Conservation (phyloP, 1,140 invertebrate species). For the Marisa cornuarietis region DNA sequence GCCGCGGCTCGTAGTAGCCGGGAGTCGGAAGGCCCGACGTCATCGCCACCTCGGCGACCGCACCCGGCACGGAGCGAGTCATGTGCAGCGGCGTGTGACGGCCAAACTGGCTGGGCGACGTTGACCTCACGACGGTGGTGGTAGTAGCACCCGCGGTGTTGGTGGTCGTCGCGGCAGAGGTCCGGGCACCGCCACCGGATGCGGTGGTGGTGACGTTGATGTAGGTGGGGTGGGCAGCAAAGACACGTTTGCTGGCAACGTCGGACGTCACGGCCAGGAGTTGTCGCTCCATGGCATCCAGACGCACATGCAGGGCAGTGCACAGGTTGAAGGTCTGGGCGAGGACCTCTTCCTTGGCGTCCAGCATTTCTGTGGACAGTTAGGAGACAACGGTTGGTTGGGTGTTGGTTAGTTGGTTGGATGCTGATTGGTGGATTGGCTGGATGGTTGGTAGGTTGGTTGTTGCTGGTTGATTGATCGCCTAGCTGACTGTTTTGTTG, state of each 20-base stretch:
- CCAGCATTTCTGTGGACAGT: constrained; percentile 10
- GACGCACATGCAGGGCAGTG: constrained; percentile 6
- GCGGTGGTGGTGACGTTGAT: not conserved
- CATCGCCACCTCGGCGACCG: not conserved
- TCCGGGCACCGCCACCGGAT: not conserved
- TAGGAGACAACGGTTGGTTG: no score
- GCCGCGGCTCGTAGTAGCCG: constrained; percentile 18
- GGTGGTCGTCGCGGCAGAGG: not conserved
- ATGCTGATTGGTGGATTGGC: not conserved
- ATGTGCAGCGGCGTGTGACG: not conserved
- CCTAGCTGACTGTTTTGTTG: no score
- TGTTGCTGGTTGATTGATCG: no score
- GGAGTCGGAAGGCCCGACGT: not conserved
- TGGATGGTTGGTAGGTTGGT: no score
- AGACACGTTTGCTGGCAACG: not conserved
- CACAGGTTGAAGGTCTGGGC: constrained; percentile 21
- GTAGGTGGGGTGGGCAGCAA: not conserved
- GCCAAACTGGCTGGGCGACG: not conserved
- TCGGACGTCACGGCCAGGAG: not conserved
- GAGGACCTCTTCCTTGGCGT: constrained; percentile 22
- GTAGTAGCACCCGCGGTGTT: not conserved
- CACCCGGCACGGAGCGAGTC: constrained; percentile 1
- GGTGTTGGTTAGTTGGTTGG: not conserved
- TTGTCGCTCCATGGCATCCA: constrained; percentile 18
- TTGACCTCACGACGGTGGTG: not conserved